phyloP scores from a whole-genome alignment of 2,888 invertebrate genomes.

The Euspilapteryx auroguttella region DNA sequence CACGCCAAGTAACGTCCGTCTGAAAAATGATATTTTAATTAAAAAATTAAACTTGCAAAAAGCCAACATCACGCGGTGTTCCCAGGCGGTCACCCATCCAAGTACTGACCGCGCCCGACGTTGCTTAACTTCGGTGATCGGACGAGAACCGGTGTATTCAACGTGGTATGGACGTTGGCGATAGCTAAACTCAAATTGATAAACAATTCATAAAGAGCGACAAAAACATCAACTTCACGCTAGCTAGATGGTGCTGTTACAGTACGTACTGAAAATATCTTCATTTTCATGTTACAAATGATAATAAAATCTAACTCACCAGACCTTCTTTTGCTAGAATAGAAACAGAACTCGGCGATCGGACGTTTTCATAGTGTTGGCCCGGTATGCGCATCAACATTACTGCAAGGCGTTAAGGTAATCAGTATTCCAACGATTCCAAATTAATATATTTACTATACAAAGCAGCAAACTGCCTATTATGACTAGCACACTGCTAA shows the following conservation, averaged over 20 bases:
- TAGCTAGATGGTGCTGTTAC: too few relatives aligned
- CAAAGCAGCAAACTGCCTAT: too few relatives aligned
- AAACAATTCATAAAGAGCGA: too few relatives aligned
- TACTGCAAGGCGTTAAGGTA: conserved; percentile 18
- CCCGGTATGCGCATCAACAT: conserved; percentile 54
- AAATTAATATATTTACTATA: background rate
- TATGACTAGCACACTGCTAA: too few relatives aligned
- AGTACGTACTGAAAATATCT: too few relatives aligned
- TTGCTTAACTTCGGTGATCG: conserved; percentile 16
- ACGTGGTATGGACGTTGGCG: conserved; percentile 23
- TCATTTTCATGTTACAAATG: too few relatives aligned
- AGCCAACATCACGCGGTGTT: conserved; percentile 13
- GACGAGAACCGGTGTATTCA: conserved; percentile 21
- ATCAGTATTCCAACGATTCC: background rate
- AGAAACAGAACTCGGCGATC: conserved; percentile 44
- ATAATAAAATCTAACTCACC: too few relatives aligned
- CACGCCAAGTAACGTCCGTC: conserved; percentile 67
- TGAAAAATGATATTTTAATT: conserved; percentile 14
- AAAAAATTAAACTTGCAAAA: too few relatives aligned
- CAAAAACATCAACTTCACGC: too few relatives aligned
- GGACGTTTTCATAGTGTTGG: conserved; percentile 47
- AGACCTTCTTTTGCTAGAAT: conserved; percentile 46
- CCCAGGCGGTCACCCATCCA: conserved; percentile 16
- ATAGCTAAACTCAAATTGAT: too few relatives aligned
- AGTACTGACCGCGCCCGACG: conserved; percentile 15